Evolutionary conservation across 2,113 vertebrate species (phyloP).

Genomic region (Cryptotis parvus): DNA sequence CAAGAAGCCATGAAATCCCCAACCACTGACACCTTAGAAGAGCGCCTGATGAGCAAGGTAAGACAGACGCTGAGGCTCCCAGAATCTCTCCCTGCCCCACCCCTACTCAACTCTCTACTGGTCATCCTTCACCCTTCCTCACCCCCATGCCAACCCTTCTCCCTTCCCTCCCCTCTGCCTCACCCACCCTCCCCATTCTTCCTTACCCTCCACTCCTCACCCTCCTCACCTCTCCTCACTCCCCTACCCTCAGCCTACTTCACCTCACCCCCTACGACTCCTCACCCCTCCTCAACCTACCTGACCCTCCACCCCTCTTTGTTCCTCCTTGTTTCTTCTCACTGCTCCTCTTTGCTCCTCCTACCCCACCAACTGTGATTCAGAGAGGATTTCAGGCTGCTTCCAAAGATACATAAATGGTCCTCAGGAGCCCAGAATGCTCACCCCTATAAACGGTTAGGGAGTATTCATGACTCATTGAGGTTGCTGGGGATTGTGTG

Average conservation of each 20-base stretch:
- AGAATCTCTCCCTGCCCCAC: slow-evolving; percentile 33
- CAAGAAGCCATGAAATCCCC: slow-evolving; percentile 84
- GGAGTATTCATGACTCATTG: neutral
- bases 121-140: neutral
- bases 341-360: neutral
- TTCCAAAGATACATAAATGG: neutral
- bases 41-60: slow-evolving; percentile 87
- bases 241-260: neutral
- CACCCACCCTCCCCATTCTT: neutral
- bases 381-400: neutral
- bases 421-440: neutral
- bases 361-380: neutral
- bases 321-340: neutral
- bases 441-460: no score
- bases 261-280: no score
- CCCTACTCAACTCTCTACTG: neutral
- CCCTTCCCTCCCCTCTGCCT: no score
- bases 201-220: neutral
- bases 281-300: no score
- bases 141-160: no score
- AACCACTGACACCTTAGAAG: slow-evolving; percentile 84
- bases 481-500: neutral
- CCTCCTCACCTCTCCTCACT: neutral
- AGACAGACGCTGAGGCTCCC: slow-evolving; percentile 22
- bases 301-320: neutral